phyloP scores from a whole-genome alignment of 2,113 vertebrate genomes.

The Agapornis roseicollis region DNA sequence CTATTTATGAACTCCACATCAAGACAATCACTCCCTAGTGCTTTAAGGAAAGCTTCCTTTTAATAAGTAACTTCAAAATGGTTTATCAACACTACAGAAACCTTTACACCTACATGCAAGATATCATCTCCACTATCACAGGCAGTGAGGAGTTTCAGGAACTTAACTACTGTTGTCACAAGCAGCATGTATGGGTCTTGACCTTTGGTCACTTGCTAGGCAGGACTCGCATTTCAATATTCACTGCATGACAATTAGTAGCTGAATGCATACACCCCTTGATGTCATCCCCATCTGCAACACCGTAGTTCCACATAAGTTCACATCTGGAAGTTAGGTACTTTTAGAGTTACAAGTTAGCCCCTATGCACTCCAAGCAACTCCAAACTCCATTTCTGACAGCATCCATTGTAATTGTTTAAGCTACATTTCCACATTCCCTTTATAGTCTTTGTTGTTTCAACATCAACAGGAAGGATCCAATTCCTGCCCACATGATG shows the following conservation, averaged over 20 bases:
- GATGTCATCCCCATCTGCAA: background rate
- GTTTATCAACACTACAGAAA: background rate
- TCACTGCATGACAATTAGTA: background rate
- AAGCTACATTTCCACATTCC: constrained; percentile 37
- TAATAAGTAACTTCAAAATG: background rate
- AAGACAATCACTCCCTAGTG: background rate
- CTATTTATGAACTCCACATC: background rate
- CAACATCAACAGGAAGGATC: constrained; percentile 53
- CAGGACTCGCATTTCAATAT: background rate
- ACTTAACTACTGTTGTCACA: background rate
- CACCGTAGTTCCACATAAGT: background rate
- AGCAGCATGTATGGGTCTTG: background rate
- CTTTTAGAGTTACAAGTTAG: background rate
- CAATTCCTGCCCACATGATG: constrained; percentile 28
- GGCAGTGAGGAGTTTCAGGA: background rate
- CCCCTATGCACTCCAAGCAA: background rate
- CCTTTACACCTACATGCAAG: background rate
- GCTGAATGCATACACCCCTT: background rate
- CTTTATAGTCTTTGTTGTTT: constrained; percentile 38
- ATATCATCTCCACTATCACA: background rate
- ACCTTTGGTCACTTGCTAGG: background rate
- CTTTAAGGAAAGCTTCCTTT: background rate
- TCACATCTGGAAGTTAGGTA: background rate
- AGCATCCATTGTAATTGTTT: constrained; percentile 23
- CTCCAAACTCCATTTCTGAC: background rate